Evolutionary conservation across 2,113 vertebrate genomes (phyloP), one percentile per base, ranked within the genome.

Genomic region (Macquaria ambigua): DNA sequence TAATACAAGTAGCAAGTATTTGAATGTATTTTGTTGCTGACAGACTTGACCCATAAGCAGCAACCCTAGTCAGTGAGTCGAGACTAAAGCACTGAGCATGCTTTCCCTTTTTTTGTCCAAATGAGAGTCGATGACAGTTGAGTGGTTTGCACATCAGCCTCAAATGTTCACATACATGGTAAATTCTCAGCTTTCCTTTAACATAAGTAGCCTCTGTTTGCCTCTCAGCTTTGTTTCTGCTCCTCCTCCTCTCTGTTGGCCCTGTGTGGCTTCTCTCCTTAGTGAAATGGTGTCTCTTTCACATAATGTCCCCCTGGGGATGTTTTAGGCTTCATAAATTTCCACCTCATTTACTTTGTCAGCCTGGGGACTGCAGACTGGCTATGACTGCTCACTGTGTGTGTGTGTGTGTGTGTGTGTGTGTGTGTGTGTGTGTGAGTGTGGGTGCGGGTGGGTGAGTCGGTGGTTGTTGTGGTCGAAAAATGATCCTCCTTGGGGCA

Each of bases 271-370:
- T 59, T 58, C 64, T 74, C 71, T 85, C 77, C 74, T 86, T n/a
- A 56, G 81, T 67, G 74, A 85, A 79, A 81, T 58, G 74, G 89
- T 88, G 92, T 91, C 85, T 83, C 81, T 90, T 90, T 84, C 89
- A 73, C 84, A 74, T 79, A 87, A 82, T 52, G 87, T 82, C 71
- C 90, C 91, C 85, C 86, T 21, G 72, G 80, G 87, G 93, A 89
- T 28, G 64, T 90, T 88, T 92, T 81, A 89, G 72, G 74, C 77
- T 90, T 89, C 83, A 74, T 82, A 89, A 66, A 71, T 89, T 90
- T 91, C 84, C 77, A 89, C 84, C 77, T 93, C 92, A 90, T 93
- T 90, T 92, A 88, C 79, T 88, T 85, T 76, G 55, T 39, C 59
- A 73, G 87, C 86, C 73, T n/a, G 58, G 66, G 81, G 87, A 83